Percentiles rank a stretch among this genome's conserved stretches.
Evolutionary conservation across 2,888 invertebrate species (phyloP).

Genomic region (Parnassius orleans): DNA sequence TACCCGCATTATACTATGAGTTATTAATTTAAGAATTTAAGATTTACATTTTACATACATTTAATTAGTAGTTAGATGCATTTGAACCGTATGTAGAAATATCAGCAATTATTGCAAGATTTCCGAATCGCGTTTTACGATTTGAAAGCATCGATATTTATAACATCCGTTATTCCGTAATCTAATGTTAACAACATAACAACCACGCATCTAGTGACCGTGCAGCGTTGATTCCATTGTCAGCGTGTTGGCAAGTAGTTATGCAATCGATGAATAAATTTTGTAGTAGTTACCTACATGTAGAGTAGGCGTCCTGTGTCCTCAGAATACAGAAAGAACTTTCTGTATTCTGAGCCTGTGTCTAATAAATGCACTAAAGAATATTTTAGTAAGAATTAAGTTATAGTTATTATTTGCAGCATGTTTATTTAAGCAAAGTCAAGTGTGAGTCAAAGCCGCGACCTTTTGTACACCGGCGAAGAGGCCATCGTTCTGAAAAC

Average conservation of each 20-base stretch:
- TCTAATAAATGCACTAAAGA: no score
- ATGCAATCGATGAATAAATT: slow-evolving; percentile 18
- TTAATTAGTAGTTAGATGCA: neutral
- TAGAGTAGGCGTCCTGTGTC: slow-evolving; percentile 11
- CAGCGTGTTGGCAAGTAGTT: slow-evolving; percentile 12
- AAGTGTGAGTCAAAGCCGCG: slow-evolving; percentile 39
- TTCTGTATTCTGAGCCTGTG: neutral
- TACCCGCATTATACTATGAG: no score
- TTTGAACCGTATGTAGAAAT: slow-evolving; percentile 1
- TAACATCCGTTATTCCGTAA: slow-evolving; percentile 14
- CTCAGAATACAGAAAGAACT: neutral
- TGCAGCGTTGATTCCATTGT: slow-evolving; percentile 7
- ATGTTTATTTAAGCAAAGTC: slow-evolving; percentile 2
- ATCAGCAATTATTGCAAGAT: slow-evolving; percentile 6
- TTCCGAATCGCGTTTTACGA: slow-evolving; percentile 15
- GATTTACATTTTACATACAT: no score
- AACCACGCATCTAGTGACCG: slow-evolving; percentile 10
- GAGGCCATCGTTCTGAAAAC: slow-evolving; percentile 58
- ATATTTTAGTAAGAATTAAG: no score
- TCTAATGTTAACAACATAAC: slow-evolving; percentile 9
- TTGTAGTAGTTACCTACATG: slow-evolving; percentile 8
- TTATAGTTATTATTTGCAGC: neutral
- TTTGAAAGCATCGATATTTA: slow-evolving; percentile 6
- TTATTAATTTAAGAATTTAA: no score
- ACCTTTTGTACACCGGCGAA: slow-evolving; percentile 39